Base-by-base conservation (phyloP, 2,797 vertebrate species). In the Thripadectes ignobilis region DNA sequence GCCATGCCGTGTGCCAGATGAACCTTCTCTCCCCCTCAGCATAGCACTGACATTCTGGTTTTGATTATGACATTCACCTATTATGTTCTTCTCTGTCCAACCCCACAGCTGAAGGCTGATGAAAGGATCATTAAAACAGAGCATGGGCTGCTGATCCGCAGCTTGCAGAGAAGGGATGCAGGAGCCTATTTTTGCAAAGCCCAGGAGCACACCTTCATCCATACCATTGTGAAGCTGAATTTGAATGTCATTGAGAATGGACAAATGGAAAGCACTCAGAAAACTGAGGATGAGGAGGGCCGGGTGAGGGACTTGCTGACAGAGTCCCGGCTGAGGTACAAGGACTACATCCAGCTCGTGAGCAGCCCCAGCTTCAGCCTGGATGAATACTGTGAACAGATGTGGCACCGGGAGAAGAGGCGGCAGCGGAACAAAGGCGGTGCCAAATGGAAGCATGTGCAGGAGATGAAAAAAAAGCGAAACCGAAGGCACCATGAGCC, bases 371-470 rank as follows among this genome's bases (percentile, higher is more conserved):
- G 98, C 41, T 98, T 98, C 78, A 99, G 99, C 88, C 97, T 99
- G 83, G 99, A 99, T 83, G 99, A 99, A 96, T 99, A 99, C 97
- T 99, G 99, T 19, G 99, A 99, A 91, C 98, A 99, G 46, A 98
- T 99, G 97, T 99, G 99, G 99, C 98, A 99, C 87, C 95, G 97
- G 73, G 99, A 99, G 80, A 98, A 98, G 96, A 98, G 99, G 96
- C 97, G 98, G 95, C 97, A 98, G 97, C 95, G 98, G 91, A 98
- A 97, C 98, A 97, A 98, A 97, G 97, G 97, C 21, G 91, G 91
- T 34, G 98, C 98, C 39, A 99, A 99, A 91, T 99, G 99, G 99
- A 99, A 99, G 96, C 99, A 99, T 63, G 97, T 99, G 43, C 99
- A 99, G 97, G 99, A 99, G 96, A 98, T 99, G 95, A 99, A 99